Evolutionary conservation across 1,140 invertebrate genomes (phyloP).

Genomic region (Parapsyche elsis): DNA sequence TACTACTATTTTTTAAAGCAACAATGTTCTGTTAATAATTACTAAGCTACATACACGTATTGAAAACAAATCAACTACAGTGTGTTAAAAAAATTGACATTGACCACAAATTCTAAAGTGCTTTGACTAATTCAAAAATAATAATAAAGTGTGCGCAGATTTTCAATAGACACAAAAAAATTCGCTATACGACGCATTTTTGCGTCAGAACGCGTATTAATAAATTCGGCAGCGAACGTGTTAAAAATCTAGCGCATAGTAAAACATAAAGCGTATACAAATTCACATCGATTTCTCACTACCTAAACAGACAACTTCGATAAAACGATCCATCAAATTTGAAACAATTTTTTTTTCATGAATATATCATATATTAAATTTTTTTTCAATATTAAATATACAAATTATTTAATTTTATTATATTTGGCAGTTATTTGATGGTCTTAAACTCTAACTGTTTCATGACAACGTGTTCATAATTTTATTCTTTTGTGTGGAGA

Average conservation of each 20-base stretch:
- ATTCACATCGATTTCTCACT: slow-evolving; percentile 24
- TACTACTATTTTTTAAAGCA: too few relatives aligned
- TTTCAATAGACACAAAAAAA: not conserved
- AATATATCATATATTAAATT: slow-evolving; percentile 5
- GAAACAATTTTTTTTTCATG: not conserved
- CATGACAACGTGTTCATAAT: not conserved
- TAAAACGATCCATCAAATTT: slow-evolving; percentile 21
- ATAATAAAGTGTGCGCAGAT: not conserved
- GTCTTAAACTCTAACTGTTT: not conserved
- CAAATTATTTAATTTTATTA: not conserved
- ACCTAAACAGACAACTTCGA: slow-evolving; percentile 25
- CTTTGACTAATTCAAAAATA: not conserved
- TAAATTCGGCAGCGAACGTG: not conserved
- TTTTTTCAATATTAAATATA: slow-evolving; percentile 1
- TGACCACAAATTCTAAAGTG: slow-evolving; percentile 15
- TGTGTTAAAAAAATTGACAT: slow-evolving; percentile 12
- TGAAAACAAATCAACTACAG: not conserved
- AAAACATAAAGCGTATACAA: not conserved
- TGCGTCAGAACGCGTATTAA: too few relatives aligned
- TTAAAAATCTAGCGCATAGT: not conserved
- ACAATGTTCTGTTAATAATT: too few relatives aligned
- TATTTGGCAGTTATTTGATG: slow-evolving; percentile 24
- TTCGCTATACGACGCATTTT: too few relatives aligned
- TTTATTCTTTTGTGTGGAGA: too few relatives aligned
- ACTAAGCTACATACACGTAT: not conserved